Base-by-base conservation (phyloP, 2,113 vertebrate genomes). In the Urocynchramus pylzowi region DNA sequence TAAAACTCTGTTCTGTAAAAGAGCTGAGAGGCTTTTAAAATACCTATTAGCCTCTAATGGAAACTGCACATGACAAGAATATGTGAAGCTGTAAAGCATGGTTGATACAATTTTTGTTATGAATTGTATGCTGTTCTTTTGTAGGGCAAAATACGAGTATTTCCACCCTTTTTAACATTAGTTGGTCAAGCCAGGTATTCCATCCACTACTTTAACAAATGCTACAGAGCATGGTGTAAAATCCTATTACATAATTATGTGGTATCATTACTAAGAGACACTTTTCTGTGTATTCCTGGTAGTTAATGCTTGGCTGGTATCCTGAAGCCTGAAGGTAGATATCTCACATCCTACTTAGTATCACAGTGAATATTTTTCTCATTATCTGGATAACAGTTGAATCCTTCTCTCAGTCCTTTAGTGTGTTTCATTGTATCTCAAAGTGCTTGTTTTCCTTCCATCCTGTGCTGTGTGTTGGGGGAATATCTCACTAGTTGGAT, bases 1-100 rank as follows among this genome's bases (percentile, higher is more conserved):
- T 93, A 94, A 91, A 93, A 69, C 47, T 44, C 27, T 78, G 21
- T 61, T 84, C 59, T 96, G 54, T 88, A 64, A 81, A 92, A 82
- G 65, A 95, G 63, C 78, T 73, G 86, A 83, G 77, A 63, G 1
- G 17, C 31, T 93, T 96, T 89, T 69, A 85, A 81, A 84, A 89
- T 75, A 76, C 64, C 52, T 92, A 21, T 69, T 89, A 78, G 26
- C 28, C 16, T 84, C 19, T 50, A 70, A 87, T 94, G 67, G 82
- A 85, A 90, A 87, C 41, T 45, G 22, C 64, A 35, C 8, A 13
- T 53, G 79, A 52, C 33, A 78, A 31, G n/a, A 83, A n/a, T 54
- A 77, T 28, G 31, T 1, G 0, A 81, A 81, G 69, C 44, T 86
- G 28, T 68, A 33, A 81, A 42, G 7, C 4, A 4, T 45, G 47